Conservation (phyloP, 2,888 invertebrate species). For the Clanis bilineata region DNA sequence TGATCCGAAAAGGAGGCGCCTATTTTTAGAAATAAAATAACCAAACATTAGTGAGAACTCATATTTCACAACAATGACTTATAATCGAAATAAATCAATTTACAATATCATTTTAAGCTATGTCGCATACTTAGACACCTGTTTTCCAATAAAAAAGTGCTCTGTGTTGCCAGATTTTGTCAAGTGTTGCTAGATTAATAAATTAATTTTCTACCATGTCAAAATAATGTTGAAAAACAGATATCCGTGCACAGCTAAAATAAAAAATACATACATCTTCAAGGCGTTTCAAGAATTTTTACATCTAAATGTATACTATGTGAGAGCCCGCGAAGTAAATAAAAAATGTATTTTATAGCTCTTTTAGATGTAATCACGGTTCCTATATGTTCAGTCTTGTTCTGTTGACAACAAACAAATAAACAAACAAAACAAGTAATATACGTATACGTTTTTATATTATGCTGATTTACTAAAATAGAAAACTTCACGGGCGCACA, state of each 20-base stretch:
- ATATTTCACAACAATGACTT: conserved; percentile 11
- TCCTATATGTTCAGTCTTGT: not conserved
- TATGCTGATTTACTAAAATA: not conserved
- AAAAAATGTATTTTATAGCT: not conserved
- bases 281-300: conserved; percentile 3
- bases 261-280: not conserved
- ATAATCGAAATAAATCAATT: conserved; percentile 6
- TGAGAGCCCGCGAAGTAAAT: not conserved
- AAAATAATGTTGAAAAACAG: conserved; percentile 1
- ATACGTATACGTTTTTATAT: not conserved
- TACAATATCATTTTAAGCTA: conserved; percentile 4
- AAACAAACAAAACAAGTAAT: not conserved
- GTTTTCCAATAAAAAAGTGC: conserved; percentile 1
- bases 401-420: not conserved
- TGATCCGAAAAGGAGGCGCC: not conserved
- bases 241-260: not conserved
- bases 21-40: not conserved
- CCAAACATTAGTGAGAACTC: not conserved
- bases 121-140: not conserved
- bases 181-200: conserved; percentile 7
- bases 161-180: not conserved
- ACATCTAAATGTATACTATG: conserved; percentile 1
- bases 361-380: not conserved
- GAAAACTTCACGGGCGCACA: not conserved
- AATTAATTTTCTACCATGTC: conserved; percentile 2